phyloP scores from a whole-genome alignment of 2,113 vertebrate species.

The Saguinus midas region DNA sequence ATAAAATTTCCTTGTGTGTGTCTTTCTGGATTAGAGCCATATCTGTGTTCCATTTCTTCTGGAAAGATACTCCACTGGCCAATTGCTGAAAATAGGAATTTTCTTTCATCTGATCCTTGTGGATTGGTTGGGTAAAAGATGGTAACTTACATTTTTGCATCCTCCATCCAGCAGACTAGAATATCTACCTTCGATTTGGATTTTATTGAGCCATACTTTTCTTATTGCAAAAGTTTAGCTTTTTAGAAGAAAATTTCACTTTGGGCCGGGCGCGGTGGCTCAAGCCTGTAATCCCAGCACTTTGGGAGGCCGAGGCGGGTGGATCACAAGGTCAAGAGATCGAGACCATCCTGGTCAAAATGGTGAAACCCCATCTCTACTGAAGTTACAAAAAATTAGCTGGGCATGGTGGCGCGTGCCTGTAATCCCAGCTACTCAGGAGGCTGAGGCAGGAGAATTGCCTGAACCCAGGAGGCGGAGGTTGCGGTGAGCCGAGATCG shows the following conservation, averaged over 20 bases:
- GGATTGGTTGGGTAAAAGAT: neutral
- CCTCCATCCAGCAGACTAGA: neutral
- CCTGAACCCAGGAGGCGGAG: too few species aligned
- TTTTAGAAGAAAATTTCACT: neutral
- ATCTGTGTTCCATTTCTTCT: constrained; percentile 32
- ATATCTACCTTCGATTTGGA: neutral
- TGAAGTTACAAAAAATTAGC: too few species aligned
- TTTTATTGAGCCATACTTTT: constrained; percentile 19
- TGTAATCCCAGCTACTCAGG: too few species aligned
- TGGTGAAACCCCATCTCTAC: too few species aligned
- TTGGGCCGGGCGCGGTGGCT: too few species aligned
- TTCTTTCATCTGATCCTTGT: constrained; percentile 25
- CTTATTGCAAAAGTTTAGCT: neutral
- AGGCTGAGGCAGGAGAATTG: too few species aligned
- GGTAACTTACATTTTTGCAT: neutral
- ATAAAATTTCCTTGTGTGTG: neutral
- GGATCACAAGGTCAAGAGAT: too few species aligned
- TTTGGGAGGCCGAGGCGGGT: too few species aligned
- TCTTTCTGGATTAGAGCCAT: constrained; percentile 28
- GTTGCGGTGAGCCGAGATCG: too few species aligned
- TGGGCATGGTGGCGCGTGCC: too few species aligned
- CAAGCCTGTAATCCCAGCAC: too few species aligned
- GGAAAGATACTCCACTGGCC: neutral
- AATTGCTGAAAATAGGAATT: neutral
- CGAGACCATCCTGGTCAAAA: too few species aligned